Evolutionary conservation across 2,888 invertebrate species (phyloP).

Genomic region (Ophioninae sp.): DNA sequence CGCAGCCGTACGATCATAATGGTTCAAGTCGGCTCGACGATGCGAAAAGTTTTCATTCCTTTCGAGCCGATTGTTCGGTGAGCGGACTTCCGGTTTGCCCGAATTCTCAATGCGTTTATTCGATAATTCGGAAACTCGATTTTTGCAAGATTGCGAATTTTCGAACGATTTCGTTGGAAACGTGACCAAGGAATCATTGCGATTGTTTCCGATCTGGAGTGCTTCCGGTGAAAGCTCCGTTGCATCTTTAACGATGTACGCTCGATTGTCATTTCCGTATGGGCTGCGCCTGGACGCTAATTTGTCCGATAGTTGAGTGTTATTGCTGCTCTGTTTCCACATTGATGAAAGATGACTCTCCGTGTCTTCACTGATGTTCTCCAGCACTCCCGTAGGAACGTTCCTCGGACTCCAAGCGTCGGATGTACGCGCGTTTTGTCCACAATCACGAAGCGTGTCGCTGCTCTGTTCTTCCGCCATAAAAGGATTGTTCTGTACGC

Average conservation of each 20-base stretch:
- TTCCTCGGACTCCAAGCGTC: constrained; percentile 48
- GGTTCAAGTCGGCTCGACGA: neutral
- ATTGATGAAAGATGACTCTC: constrained; percentile 77
- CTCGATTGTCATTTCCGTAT: neutral
- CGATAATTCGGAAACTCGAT: neutral
- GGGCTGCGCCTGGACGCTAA: constrained; percentile 27
- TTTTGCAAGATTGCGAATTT: neutral
- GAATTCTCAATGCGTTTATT: neutral
- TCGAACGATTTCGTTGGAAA: constrained; percentile 24
- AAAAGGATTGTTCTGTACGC: constrained; percentile 76
- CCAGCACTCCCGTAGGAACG: constrained; percentile 68
- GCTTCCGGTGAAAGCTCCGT: neutral
- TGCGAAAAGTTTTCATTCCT: neutral
- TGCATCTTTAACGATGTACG: neutral
- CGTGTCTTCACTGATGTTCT: constrained; percentile 78
- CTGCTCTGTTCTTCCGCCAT: constrained; percentile 61
- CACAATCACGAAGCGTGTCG: constrained; percentile 35
- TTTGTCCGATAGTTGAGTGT: constrained; percentile 44
- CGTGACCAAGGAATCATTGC: neutral
- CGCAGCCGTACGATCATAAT: neutral
- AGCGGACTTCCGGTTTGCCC: neutral
- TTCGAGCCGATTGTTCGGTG: neutral
- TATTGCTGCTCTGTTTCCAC: constrained; percentile 73
- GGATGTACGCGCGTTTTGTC: constrained; percentile 5
- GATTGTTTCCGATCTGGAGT: neutral